These are phyloP conservation scores for Lacanobia wlatinum DNA, from an alignment of 2,888 invertebrate genomes.

Conservation along the genomic window DNA sequence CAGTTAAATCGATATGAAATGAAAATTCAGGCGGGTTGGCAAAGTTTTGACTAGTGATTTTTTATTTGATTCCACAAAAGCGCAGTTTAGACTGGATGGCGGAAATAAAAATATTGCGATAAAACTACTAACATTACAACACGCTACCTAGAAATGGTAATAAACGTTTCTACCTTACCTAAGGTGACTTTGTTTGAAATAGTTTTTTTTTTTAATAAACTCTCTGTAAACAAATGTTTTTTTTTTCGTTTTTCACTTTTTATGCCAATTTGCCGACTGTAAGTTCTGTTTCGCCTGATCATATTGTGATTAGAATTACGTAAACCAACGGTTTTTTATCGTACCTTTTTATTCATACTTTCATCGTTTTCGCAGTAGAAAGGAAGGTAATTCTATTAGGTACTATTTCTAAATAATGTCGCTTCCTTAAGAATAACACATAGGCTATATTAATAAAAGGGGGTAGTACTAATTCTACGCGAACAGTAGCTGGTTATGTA, in stretches of 20 bases:
- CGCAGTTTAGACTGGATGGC: constrained; percentile 11
- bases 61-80: constrained; percentile 31
- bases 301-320: constrained; percentile 2
- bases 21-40: constrained; percentile 2
- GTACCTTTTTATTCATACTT: background rate
- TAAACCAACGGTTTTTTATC: background rate
- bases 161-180: constrained; percentile 32
- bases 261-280: background rate
- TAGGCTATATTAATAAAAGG: no score
- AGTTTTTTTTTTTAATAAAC: constrained; percentile 34
- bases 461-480: no score
- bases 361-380: background rate
- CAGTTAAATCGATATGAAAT: background rate
- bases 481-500: no score
- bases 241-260: constrained; percentile 5
- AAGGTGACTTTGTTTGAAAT: constrained; percentile 31
- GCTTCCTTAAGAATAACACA: no score
- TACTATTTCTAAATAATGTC: no score
- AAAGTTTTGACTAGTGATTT: constrained; percentile 25
- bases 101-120: constrained; percentile 53
- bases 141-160: constrained; percentile 50
- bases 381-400: background rate
- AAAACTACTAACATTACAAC: constrained; percentile 50
- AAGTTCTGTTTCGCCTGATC: background rate
- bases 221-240: constrained; percentile 18